phyloP scores from a whole-genome alignment of 2,113 vertebrate species.

The Neofelis nebulosa region DNA sequence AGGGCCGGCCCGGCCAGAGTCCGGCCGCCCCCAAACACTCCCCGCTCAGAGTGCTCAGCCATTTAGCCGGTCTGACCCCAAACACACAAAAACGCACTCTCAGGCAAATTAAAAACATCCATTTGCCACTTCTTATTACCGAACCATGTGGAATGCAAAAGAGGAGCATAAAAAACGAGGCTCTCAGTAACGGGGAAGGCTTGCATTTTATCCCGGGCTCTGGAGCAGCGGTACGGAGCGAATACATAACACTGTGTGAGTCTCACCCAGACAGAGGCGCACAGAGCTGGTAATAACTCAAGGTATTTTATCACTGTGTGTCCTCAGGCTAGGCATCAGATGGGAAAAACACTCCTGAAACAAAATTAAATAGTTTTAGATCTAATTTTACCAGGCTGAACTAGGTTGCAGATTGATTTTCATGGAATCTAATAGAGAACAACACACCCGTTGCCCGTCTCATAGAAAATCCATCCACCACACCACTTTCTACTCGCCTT shows the following conservation, averaged over 20 bases:
- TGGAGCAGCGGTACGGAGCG: slow-evolving; percentile 55
- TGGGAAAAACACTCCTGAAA: slow-evolving; percentile 82
- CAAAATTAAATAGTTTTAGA: slow-evolving; percentile 87
- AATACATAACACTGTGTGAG: slow-evolving; percentile 64
- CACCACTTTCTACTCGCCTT: slow-evolving; percentile 76
- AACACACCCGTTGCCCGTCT: slow-evolving; percentile 71
- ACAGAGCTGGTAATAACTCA: slow-evolving; percentile 79
- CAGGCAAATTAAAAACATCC: background rate
- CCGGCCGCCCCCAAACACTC: background rate
- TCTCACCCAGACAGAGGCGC: slow-evolving; percentile 67
- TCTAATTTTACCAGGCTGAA: slow-evolving; percentile 86
- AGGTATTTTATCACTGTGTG: slow-evolving; percentile 80
- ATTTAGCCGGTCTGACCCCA: background rate
- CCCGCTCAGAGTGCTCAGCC: background rate
- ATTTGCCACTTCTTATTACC: slow-evolving; percentile 46
- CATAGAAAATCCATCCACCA: slow-evolving; percentile 79
- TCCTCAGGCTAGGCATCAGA: slow-evolving; percentile 80
- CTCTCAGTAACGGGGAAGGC: slow-evolving; percentile 41
- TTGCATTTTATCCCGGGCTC: slow-evolving; percentile 57
- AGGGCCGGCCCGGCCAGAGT: background rate
- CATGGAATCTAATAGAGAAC: slow-evolving; percentile 81
- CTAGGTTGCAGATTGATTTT: slow-evolving; percentile 86
- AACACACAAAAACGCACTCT: background rate
- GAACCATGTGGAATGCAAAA: slow-evolving; percentile 46
- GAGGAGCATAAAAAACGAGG: slow-evolving; percentile 59